Base-by-base conservation (phyloP, 2,113 vertebrate genomes). In the Orcinus orca region DNA sequence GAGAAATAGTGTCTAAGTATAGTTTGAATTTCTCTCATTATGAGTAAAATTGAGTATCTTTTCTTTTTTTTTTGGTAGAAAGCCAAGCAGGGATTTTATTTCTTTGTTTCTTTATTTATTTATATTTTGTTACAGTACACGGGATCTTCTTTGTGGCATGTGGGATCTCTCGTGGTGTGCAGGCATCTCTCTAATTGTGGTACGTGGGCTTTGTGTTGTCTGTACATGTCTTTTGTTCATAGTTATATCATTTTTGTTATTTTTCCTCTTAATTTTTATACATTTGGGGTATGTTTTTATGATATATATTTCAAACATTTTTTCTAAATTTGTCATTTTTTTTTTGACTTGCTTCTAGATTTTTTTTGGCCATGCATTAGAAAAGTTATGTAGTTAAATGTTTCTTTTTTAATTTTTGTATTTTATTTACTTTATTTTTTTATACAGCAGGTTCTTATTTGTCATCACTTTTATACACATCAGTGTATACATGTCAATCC, bases 1-100 rank as follows among this genome's bases (percentile, higher is more conserved):
- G 33, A 92, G 50, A 89, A 86, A 62, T 77, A 14, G 8, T 47
- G 41, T 36, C 9, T 89, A 50, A 86, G 31, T 87, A 87, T 50
- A 89, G 31, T 71, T 92, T 33, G 5, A 60, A 82, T 86, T 65
- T 90, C 8, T 73, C 21, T 85, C 41, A 36, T 36, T 44, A 63
- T 63, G 21, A 87, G n/a, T 90, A 29, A 85, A 80, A 53, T 7
- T 38, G 31, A 92, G 25, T 81, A 63, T 82, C 2, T 96, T 90
- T 90, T 47, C 31, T 50, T 76, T 53, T 17, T 17, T 53, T 53
- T 53, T 53, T 53, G 1, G 53, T 53, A 53, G 15, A 17, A 53
- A 53, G 53, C 53, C 53, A 53, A 17, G 53, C 53, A 53, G 15
- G 53, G 15, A 53, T 53, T 53, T 53, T 53, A 15, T 53, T 17